Conservation (phyloP, 2,797 vertebrate genomes). For the Syncerus caffer region DNA sequence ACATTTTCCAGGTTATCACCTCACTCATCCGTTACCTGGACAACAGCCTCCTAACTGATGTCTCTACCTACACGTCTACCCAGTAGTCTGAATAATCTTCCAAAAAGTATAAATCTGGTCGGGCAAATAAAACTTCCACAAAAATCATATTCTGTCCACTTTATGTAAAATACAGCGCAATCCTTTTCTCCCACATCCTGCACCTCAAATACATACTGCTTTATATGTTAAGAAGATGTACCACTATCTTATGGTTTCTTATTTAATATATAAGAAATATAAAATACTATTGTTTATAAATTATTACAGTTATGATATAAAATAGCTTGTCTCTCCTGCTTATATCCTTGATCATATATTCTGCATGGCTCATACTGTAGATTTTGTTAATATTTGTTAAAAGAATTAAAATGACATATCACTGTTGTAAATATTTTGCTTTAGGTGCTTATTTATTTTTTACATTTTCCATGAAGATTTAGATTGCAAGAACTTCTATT, state of each 20-base stretch:
- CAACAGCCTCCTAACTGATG: not conserved
- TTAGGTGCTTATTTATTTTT: not conserved
- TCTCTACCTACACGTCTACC: not conserved
- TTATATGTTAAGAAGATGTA: not conserved
- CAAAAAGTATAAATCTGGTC: not conserved
- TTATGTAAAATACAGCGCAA: not conserved
- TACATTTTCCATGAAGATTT: not conserved
- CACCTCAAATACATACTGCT: accelerated
- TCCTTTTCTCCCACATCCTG: not conserved
- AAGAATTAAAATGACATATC: not conserved
- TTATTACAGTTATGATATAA: not conserved
- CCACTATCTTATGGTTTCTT: not conserved
- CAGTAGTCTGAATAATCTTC: not conserved
- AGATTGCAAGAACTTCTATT: not conserved
- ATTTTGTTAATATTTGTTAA: not conserved
- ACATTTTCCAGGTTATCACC: not conserved
- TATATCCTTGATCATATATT: not conserved
- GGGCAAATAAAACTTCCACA: not conserved
- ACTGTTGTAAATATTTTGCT: not conserved
- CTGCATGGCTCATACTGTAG: not conserved
- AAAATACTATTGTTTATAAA: not conserved
- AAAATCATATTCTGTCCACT: not conserved
- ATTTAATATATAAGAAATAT: not conserved
- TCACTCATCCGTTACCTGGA: not conserved
- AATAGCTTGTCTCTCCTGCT: not conserved